Conservation (phyloP, 2,113 vertebrate genomes). For the Lonchura striata region DNA sequence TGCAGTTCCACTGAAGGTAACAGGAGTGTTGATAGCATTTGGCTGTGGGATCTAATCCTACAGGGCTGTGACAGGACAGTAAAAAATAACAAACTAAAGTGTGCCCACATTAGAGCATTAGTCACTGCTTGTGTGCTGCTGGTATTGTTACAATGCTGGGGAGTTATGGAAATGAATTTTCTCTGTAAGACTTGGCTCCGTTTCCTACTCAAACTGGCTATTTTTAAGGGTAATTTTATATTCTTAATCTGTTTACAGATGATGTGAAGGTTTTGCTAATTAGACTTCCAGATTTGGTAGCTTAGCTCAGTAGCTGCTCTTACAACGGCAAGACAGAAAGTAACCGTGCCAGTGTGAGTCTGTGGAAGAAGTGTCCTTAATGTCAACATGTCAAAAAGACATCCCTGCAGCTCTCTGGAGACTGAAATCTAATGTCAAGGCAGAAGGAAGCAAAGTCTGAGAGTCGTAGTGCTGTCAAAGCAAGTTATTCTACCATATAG, state of each 20-base stretch:
- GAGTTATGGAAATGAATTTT: constrained; percentile 10
- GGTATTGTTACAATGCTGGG: background rate
- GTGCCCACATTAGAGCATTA: constrained; percentile 17
- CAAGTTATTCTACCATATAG: constrained; percentile 41
- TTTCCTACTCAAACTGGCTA: background rate
- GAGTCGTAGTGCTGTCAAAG: constrained; percentile 25
- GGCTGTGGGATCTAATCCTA: constrained; percentile 1
- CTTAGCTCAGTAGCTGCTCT: background rate
- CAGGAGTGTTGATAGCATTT: background rate
- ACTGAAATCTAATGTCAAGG: constrained; percentile 51
- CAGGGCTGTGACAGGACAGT: background rate
- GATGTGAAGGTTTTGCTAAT: background rate
- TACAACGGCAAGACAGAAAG: background rate
- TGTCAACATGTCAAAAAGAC: constrained; percentile 55
- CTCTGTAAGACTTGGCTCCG: background rate
- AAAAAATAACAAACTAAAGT: constrained; percentile 28
- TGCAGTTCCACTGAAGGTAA: background rate
- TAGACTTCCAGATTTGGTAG: background rate
- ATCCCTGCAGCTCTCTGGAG: constrained; percentile 51
- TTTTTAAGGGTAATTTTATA: background rate
- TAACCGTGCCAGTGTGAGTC: background rate
- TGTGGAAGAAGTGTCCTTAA: constrained; percentile 59
- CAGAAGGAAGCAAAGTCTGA: constrained; percentile 46
- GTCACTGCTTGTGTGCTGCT: background rate
- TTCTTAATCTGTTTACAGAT: background rate